Conservation (phyloP, 2,888 invertebrate genomes). For the Orchestes rusci region DNA sequence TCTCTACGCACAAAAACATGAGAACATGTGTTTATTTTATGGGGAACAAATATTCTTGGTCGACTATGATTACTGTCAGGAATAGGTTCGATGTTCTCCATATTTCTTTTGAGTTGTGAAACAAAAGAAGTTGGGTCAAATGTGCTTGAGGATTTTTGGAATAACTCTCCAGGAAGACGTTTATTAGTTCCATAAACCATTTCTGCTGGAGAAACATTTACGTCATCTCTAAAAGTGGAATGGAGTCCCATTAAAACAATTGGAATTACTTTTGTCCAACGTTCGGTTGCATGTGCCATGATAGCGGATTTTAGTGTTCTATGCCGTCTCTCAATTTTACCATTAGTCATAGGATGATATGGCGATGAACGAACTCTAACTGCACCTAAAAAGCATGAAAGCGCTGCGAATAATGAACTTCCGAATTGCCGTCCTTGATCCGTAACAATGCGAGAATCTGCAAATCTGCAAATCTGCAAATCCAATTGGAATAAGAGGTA, state of each 20-base stretch:
- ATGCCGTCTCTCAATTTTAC: conserved; percentile 8
- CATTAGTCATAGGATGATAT: conserved; percentile 2
- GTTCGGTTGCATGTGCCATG: conserved; percentile 5
- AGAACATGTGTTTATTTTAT: not conserved
- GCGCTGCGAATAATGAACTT: not conserved
- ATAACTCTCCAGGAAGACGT: too few species aligned
- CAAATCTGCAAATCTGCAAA: conserved; percentile 2
- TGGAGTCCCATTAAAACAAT: conserved; percentile 3
- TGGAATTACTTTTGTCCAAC: conserved; percentile 3
- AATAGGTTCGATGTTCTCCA: conserved; percentile 1
- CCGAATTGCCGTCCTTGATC: conserved; percentile 9
- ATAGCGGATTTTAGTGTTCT: conserved; percentile 6
- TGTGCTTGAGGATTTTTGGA: too few species aligned
- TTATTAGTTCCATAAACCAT: conserved; percentile 6
- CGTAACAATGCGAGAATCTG: not conserved
- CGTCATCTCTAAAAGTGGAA: conserved; percentile 1
- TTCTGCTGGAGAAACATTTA: conserved; percentile 3
- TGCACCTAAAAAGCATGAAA: not conserved
- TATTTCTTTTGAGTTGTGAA: conserved; percentile 1
- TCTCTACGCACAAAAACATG: conserved; percentile 4
- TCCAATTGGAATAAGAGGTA: conserved; percentile 6
- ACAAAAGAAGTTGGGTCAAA: not conserved
- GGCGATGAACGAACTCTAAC: not conserved
- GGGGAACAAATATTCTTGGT: conserved; percentile 1
- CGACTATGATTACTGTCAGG: too few species aligned